These are phyloP conservation scores for Trissoscelio sp. DNA, from an alignment of 2,888 invertebrate species.

Conservation along the genomic window DNA sequence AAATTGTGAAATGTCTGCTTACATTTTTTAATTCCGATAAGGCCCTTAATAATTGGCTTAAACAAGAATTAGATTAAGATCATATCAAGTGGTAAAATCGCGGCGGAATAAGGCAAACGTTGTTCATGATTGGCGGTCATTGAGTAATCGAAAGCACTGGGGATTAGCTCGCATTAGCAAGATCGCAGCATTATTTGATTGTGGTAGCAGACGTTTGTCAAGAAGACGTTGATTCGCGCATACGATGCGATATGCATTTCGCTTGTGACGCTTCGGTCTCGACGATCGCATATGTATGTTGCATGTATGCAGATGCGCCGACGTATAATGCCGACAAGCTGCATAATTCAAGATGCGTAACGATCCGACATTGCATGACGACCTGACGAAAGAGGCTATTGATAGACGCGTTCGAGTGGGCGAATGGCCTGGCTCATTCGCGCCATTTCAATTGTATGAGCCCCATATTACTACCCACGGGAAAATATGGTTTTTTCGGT, in stretches of 20 bases:
- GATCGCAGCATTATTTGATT: constrained; percentile 26
- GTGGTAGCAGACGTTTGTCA: constrained; percentile 55
- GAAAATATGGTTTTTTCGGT: no score
- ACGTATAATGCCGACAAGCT: constrained; percentile 62
- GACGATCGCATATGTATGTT: constrained; percentile 59
- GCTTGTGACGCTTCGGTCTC: constrained; percentile 50
- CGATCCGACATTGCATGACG: constrained; percentile 74
- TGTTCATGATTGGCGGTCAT: constrained; percentile 5
- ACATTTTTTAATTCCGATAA: no score
- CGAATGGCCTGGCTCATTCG: constrained; percentile 71
- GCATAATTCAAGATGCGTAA: constrained; percentile 74
- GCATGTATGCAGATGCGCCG: constrained; percentile 57
- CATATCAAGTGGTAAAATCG: no score
- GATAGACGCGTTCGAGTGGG: constrained; percentile 76
- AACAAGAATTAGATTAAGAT: no score
- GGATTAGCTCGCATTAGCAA: constrained; percentile 23
- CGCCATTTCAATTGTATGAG: constrained; percentile 61
- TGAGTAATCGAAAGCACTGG: constrained; percentile 20
- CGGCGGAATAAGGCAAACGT: no score
- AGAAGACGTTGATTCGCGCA: constrained; percentile 60
- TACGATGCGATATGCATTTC: constrained; percentile 49
- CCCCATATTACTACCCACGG: constrained; percentile 52
- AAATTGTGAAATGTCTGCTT: no score
- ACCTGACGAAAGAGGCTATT: constrained; percentile 79
- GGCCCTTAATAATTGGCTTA: no score